Percentiles rank a stretch among this genome's conserved stretches.
phyloP scores from a whole-genome alignment of 2,888 invertebrate species.

The Drosophila fulvimacula region DNA sequence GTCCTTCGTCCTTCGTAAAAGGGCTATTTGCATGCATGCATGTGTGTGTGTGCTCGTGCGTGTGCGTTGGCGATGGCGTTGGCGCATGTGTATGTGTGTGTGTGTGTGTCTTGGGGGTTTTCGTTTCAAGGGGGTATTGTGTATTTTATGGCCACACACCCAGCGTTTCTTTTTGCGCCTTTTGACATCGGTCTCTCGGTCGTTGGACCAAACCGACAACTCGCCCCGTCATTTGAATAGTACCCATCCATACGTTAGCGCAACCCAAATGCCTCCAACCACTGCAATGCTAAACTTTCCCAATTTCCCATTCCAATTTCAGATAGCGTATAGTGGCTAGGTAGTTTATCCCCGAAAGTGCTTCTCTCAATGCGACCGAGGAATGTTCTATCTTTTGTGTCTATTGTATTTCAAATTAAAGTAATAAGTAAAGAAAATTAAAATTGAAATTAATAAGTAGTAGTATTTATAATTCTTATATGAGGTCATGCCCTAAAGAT shows the following conservation, averaged over 20 bases:
- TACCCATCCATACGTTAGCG: slow-evolving; percentile 46
- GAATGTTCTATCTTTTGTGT: slow-evolving; percentile 19
- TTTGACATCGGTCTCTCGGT: slow-evolving; percentile 68
- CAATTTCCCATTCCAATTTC: slow-evolving; percentile 34
- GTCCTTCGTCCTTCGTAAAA: slow-evolving; percentile 66
- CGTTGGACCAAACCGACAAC: slow-evolving; percentile 36
- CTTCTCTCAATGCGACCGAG: slow-evolving; percentile 7
- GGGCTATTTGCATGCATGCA: slow-evolving; percentile 69
- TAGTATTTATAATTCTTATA: no score
- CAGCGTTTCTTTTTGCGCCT: slow-evolving; percentile 52
- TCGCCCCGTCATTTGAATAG: slow-evolving; percentile 49
- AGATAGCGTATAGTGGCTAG: slow-evolving; percentile 16
- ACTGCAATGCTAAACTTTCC: slow-evolving; percentile 22
- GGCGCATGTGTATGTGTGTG: slow-evolving; percentile 15
- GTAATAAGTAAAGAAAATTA: no score
- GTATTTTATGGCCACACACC: slow-evolving; percentile 77
- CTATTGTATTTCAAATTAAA: no score
- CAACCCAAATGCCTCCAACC: slow-evolving; percentile 9
- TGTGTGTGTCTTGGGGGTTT: slow-evolving; percentile 31
- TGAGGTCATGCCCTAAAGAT: no score
- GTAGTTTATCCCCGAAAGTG: not conserved
- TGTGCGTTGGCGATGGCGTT: slow-evolving; percentile 19
- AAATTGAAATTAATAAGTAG: no score
- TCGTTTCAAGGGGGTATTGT: slow-evolving; percentile 28
- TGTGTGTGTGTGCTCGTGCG: slow-evolving; percentile 18